These are phyloP conservation scores for Marronus borbonicus DNA, from an alignment of 2,888 invertebrate genomes.

Conservation along the genomic window DNA sequence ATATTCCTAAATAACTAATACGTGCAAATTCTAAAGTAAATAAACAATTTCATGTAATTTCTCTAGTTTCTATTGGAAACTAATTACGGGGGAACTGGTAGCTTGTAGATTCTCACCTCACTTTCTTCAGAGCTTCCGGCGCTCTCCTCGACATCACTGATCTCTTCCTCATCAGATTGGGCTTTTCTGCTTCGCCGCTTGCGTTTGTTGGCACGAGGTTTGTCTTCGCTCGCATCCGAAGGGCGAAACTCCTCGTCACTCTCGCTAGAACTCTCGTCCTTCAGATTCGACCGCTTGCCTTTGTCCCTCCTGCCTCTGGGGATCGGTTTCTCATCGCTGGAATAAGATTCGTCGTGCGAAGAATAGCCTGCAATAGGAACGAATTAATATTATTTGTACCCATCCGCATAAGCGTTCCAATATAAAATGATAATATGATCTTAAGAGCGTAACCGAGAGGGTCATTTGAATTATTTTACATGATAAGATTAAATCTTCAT, in stretches of 20 bases:
- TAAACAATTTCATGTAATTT: too few relatives aligned
- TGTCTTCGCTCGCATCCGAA: slow-evolving; percentile 66
- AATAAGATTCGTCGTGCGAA: slow-evolving; percentile 69
- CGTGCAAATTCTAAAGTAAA: too few relatives aligned
- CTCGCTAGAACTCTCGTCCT: slow-evolving; percentile 70
- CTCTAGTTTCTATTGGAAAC: too few relatives aligned
- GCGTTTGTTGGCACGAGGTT: slow-evolving; percentile 63
- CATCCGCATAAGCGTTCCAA: too few relatives aligned
- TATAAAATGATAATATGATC: too few relatives aligned
- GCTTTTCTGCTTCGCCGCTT: slow-evolving; percentile 61
- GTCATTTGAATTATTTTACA: too few relatives aligned
- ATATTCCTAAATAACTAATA: too few relatives aligned
- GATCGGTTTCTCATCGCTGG: slow-evolving; percentile 67
- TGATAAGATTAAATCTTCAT: too few relatives aligned
- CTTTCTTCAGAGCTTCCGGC: slow-evolving; percentile 65
- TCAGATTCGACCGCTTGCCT: slow-evolving; percentile 68
- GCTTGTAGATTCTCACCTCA: slow-evolving; percentile 56
- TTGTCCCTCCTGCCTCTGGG: slow-evolving; percentile 66
- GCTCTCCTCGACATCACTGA: slow-evolving; percentile 59
- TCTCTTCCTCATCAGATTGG: slow-evolving; percentile 64
- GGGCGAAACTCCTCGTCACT: slow-evolving; percentile 68
- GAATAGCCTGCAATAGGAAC: slow-evolving; percentile 64
- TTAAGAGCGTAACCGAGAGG: too few relatives aligned
- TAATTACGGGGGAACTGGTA: too few relatives aligned
- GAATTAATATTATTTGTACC: too few relatives aligned